phyloP scores from a whole-genome alignment of 1,140 invertebrate genomes.

The Trigoniulus corallinus region DNA sequence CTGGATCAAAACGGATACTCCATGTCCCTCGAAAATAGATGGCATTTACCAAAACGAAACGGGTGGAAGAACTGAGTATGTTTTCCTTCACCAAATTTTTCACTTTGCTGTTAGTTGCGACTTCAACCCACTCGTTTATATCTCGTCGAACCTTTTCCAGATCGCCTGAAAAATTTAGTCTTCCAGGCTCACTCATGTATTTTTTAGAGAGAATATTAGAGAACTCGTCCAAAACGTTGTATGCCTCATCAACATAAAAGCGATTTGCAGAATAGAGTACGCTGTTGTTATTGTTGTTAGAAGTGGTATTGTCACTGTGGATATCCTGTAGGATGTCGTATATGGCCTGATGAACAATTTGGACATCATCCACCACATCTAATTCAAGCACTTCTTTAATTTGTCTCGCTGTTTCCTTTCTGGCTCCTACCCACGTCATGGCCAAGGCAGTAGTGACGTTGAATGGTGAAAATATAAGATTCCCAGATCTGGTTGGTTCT shows the following conservation, averaged over 20 bases:
- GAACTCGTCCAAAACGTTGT: neutral
- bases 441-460: slow-evolving; percentile 10
- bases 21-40: slow-evolving; percentile 25
- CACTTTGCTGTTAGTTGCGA: slow-evolving; percentile 52
- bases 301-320: neutral
- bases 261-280: too few species aligned
- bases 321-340: neutral
- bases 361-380: neutral
- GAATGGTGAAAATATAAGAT: slow-evolving; percentile 14
- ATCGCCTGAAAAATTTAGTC: too few species aligned
- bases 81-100: slow-evolving; percentile 19
- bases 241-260: neutral
- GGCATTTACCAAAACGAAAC: slow-evolving; percentile 22
- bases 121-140: slow-evolving; percentile 65
- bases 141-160: too few species aligned
- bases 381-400: slow-evolving; percentile 6
- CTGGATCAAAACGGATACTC: slow-evolving; percentile 27
- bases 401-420: slow-evolving; percentile 8
- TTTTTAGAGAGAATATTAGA: neutral
- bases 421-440: slow-evolving; percentile 11
- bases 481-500: slow-evolving; percentile 29
- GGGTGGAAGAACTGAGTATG: neutral
- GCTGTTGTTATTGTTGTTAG: neutral
- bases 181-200: neutral
- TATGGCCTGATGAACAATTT: neutral